These are phyloP conservation scores for Lepidurus couesii DNA, from an alignment of 1,140 invertebrate genomes.

Conservation along the genomic window DNA sequence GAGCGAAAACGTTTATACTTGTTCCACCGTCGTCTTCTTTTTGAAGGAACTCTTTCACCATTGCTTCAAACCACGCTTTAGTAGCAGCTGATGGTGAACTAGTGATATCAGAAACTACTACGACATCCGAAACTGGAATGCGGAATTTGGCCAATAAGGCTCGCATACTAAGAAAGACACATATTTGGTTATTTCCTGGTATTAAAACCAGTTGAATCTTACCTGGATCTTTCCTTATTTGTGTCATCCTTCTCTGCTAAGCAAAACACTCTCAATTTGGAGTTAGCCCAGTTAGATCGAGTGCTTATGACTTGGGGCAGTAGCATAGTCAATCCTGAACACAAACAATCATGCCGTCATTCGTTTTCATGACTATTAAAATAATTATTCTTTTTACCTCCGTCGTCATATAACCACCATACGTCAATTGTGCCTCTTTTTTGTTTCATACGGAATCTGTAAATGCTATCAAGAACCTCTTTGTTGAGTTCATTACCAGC, in stretches of 20 bases:
- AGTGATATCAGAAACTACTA: slow-evolving; percentile 50
- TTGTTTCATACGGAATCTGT: slow-evolving; percentile 59
- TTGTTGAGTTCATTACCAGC: slow-evolving; percentile 38
- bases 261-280: slow-evolving; percentile 55
- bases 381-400: slow-evolving; percentile 43
- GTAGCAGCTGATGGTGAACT: slow-evolving; percentile 48
- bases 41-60: slow-evolving; percentile 43
- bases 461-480: slow-evolving; percentile 44
- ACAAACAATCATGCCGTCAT: slow-evolving; percentile 22
- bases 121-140: slow-evolving; percentile 56
- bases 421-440: slow-evolving; percentile 57
- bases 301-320: slow-evolving; percentile 55
- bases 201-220: slow-evolving; percentile 27
- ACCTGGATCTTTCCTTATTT: slow-evolving; percentile 52
- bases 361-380: slow-evolving; percentile 24
- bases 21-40: slow-evolving; percentile 1
- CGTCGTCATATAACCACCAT: slow-evolving; percentile 61
- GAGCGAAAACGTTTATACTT: neutral
- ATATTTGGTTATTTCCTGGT: neutral
- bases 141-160: slow-evolving; percentile 56
- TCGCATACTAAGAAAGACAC: slow-evolving; percentile 47
- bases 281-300: slow-evolving; percentile 48
- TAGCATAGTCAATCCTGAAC: slow-evolving; percentile 51
- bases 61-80: slow-evolving; percentile 45
- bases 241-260: slow-evolving; percentile 51